phyloP scores from a whole-genome alignment of 1,140 invertebrate species.

The Colletes gigas region DNA sequence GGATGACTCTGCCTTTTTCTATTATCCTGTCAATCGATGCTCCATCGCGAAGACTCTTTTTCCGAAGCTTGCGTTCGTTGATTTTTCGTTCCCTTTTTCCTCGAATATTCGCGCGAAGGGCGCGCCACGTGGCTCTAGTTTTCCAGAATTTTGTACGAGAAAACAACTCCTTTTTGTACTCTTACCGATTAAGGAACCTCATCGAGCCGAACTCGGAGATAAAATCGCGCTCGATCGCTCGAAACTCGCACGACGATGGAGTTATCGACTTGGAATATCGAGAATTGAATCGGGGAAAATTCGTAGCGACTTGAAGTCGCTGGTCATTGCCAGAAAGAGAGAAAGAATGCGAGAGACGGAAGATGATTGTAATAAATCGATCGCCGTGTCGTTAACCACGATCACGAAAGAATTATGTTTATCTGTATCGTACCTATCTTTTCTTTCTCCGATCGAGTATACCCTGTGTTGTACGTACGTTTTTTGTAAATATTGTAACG shows the following conservation, averaged over 20 bases:
- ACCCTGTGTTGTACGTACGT: conserved; percentile 73
- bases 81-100: neutral
- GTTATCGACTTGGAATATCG: neutral
- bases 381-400: neutral
- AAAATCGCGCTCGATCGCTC: conserved; percentile 36
- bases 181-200: conserved; percentile 45
- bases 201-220: conserved; percentile 34
- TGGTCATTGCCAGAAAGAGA: neutral
- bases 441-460: conserved; percentile 37
- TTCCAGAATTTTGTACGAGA: conserved; percentile 11
- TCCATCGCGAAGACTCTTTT: neutral
- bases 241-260: neutral
- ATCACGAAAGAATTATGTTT: conserved; percentile 29
- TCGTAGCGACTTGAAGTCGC: neutral
- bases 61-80: neutral
- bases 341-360: neutral
- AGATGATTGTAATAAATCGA: neutral
- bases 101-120: neutral
- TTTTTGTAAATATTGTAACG: conserved; percentile 78
- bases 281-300: conserved; percentile 2
- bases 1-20: neutral
- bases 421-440: conserved; percentile 47
- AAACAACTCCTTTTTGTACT: conserved; percentile 43
- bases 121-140: conserved; percentile 3
- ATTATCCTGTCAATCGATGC: neutral